These are phyloP conservation scores for Geococcyx californianus DNA, from an alignment of 2,113 vertebrate genomes.

Conservation along the genomic window DNA sequence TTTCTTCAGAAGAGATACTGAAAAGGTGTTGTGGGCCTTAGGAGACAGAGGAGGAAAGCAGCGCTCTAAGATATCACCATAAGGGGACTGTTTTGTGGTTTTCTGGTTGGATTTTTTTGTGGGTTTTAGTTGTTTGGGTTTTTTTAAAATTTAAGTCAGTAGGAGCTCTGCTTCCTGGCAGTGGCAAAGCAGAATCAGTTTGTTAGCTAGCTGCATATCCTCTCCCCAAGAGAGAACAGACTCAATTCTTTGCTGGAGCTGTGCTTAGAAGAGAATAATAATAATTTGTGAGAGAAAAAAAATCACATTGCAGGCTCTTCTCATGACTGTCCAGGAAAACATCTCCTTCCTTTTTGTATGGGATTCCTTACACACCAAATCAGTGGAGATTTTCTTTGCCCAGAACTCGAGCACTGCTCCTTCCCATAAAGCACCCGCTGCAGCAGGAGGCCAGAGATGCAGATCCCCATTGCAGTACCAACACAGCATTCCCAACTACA, in stretches of 20 bases:
- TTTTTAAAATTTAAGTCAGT: background rate
- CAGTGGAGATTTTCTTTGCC: background rate
- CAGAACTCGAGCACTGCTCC: background rate
- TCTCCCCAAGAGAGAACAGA: background rate
- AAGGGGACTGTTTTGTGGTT: background rate
- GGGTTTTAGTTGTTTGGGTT: no score
- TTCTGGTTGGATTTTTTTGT: background rate
- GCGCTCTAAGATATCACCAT: background rate
- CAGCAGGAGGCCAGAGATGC: background rate
- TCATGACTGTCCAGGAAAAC: background rate
- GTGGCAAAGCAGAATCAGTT: background rate
- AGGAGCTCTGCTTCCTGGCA: background rate
- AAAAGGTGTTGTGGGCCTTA: background rate
- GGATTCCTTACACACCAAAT: background rate
- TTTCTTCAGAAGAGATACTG: background rate
- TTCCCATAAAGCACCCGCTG: background rate
- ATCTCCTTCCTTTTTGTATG: background rate
- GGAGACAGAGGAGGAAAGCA: background rate
- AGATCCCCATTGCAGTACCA: background rate
- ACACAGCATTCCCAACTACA: background rate
- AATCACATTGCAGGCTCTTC: background rate
- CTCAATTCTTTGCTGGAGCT: background rate
- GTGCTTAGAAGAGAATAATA: background rate
- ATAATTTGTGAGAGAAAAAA: background rate
- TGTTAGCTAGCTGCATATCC: background rate